Conservation (phyloP, 2,797 vertebrate genomes). For the Premnoplex brunnescens region DNA sequence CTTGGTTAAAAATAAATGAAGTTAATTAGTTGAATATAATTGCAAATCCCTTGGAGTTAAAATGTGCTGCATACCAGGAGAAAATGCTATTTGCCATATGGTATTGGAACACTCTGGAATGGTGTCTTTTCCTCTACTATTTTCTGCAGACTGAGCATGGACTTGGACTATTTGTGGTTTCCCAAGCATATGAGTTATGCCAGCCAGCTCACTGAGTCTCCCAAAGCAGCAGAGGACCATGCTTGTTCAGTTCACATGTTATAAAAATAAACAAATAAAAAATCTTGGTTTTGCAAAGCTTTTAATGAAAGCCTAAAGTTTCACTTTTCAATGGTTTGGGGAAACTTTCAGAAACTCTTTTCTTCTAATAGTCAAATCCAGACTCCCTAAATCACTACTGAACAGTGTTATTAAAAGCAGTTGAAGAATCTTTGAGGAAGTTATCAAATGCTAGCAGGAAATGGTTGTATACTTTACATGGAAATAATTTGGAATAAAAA, state of each 20-base stretch:
- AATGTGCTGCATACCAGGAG: constrained; percentile 16
- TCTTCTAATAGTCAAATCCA: background rate
- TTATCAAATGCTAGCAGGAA: background rate
- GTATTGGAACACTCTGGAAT: constrained; percentile 19
- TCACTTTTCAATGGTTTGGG: constrained; percentile 38
- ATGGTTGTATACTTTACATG: background rate
- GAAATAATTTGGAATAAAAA: background rate
- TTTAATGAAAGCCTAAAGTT: constrained; percentile 23
- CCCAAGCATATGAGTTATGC: constrained; percentile 55
- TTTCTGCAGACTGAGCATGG: constrained; percentile 52
- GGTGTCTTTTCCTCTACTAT: constrained; percentile 14
- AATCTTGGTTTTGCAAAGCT: background rate
- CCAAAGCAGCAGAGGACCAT: constrained; percentile 26
- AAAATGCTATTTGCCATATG: constrained; percentile 63
- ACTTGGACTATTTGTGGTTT: constrained; percentile 49
- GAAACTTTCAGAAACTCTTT: constrained; percentile 12
- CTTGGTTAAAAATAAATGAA: constrained; percentile 11
- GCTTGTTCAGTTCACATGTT: background rate
- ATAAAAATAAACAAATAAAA: background rate
- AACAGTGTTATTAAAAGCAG: background rate
- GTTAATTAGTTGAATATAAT: constrained; percentile 65
- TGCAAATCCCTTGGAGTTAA: constrained; percentile 55
- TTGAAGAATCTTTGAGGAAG: background rate
- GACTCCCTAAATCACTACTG: background rate
- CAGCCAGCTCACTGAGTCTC: constrained; percentile 12